phyloP scores from a whole-genome alignment of 64 coral and sea anemone genomes.

The Pocillopora damicornis region DNA sequence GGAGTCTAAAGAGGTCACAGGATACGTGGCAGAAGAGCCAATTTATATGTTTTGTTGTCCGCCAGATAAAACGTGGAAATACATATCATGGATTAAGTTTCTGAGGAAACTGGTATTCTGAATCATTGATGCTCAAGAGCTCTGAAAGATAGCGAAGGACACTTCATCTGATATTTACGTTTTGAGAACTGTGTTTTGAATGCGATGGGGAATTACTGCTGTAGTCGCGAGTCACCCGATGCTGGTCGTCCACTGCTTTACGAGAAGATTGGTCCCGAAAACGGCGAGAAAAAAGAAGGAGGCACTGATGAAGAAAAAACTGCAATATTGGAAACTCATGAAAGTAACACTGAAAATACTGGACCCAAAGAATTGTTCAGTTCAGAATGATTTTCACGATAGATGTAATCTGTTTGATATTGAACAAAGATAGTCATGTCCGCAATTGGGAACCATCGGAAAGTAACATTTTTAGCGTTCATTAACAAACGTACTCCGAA shows the following conservation, averaged over 20 bases:
- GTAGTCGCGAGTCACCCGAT: slow-evolving; percentile 1
- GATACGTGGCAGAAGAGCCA: no score
- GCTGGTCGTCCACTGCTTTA: slow-evolving; percentile 2
- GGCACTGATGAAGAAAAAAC: not conserved
- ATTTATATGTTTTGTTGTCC: no score
- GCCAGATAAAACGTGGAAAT: not conserved
- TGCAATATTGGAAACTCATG: not conserved
- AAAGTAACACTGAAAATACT: not conserved
- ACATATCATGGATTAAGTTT: not conserved
- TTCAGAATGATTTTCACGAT: not conserved
- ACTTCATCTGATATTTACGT: no score
- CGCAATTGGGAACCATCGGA: not conserved
- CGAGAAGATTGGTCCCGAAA: slow-evolving; percentile 7
- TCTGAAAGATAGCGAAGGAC: not conserved
- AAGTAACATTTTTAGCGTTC: no score
- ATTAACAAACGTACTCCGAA: no score
- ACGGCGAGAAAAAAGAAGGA: not conserved
- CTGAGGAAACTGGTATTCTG: not conserved
- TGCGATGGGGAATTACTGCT: slow-evolving; percentile 15
- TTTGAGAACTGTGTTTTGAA: not conserved
- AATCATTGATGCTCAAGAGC: not conserved
- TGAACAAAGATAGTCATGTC: not conserved
- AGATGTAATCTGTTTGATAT: no score
- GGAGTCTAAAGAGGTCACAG: no score
- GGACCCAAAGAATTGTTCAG: not conserved